These are phyloP conservation scores for Drymonia ruficornis DNA, from an alignment of 2,888 invertebrate genomes.

Conservation along the genomic window DNA sequence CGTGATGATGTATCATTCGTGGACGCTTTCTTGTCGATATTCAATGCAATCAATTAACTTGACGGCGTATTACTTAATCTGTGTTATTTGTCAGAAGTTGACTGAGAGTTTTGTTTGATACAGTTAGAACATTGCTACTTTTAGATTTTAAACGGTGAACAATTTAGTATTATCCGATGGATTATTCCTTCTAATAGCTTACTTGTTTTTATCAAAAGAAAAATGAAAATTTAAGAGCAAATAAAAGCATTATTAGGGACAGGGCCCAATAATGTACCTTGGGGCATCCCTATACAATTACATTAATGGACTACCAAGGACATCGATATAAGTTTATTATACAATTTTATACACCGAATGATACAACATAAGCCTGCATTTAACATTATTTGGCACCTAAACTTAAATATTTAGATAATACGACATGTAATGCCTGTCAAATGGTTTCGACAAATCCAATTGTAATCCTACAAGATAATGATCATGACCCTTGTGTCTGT, in stretches of 20 bases:
- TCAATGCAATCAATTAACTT: conserved; percentile 74
- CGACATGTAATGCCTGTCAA: background rate
- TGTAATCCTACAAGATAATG: background rate
- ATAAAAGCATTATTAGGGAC: no score
- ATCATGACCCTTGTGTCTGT: conserved; percentile 33
- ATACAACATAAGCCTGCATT: background rate
- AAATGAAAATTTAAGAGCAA: no score
- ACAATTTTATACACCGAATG: background rate
- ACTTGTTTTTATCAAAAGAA: no score
- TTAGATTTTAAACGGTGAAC: no score
- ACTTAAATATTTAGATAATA: background rate
- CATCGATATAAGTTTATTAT: background rate
- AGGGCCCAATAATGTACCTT: background rate
- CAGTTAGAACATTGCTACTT: background rate
- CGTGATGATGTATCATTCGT: conserved; percentile 81
- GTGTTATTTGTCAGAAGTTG: conserved; percentile 6
- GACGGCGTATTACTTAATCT: conserved; percentile 30
- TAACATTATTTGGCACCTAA: background rate
- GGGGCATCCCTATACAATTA: background rate
- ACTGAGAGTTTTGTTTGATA: background rate
- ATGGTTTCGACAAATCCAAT: background rate
- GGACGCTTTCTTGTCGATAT: conserved; percentile 75
- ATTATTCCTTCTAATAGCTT: no score
- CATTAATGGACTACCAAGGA: background rate
- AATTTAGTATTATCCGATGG: no score